Percentiles rank a stretch among this genome's conserved stretches.
These are phyloP conservation scores for Carassius auratus DNA, from an alignment of 2,113 vertebrate genomes.

Conservation along the genomic window DNA sequence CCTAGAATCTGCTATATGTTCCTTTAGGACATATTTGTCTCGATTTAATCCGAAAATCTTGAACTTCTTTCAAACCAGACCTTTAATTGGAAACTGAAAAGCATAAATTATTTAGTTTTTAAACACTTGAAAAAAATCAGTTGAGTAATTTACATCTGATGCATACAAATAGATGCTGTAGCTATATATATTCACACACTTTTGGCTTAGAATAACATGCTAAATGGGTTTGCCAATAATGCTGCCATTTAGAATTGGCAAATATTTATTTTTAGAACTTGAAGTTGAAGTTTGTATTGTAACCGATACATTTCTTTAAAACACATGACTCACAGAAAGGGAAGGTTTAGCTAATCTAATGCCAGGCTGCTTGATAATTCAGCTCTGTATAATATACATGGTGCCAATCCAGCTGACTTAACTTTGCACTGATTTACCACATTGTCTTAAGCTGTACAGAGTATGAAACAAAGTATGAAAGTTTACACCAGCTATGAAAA, in stretches of 20 bases:
- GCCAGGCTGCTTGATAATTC: background rate
- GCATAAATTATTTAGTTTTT: background rate
- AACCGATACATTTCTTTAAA: background rate
- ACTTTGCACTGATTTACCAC: constrained; percentile 65
- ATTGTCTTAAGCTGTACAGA: constrained; percentile 58
- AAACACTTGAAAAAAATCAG: background rate
- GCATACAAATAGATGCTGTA: background rate
- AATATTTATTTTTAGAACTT: background rate
- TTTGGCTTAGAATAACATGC: background rate
- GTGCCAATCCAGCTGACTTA: constrained; percentile 35
- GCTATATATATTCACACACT: background rate
- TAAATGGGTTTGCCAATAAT: background rate
- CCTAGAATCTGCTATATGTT: background rate
- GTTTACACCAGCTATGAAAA: constrained; percentile 12
- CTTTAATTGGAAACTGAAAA: background rate
- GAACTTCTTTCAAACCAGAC: background rate
- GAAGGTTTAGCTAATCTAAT: background rate
- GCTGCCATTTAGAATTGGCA: background rate
- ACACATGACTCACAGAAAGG: background rate
- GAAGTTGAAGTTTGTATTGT: background rate
- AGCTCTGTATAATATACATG: background rate
- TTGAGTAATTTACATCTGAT: background rate
- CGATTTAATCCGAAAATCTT: background rate
- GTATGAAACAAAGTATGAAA: background rate
- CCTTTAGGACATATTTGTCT: background rate